A percentile compares a stretch with the other conserved stretches of the same genome.
Evolutionary conservation across 2,888 invertebrate species (phyloP).

Genomic region (Patella depressa): DNA sequence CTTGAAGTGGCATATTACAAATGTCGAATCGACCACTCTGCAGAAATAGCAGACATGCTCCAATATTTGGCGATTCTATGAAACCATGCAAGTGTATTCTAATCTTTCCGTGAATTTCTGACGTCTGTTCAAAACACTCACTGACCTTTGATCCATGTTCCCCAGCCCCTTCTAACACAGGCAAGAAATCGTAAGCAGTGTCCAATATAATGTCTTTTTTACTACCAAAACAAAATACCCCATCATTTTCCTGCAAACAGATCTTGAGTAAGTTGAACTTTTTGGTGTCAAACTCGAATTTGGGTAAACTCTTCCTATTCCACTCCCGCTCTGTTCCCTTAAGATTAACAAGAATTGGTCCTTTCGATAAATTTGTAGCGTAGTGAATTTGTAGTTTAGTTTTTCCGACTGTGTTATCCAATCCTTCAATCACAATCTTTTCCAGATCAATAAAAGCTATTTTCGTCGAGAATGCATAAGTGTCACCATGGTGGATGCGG

Average conservation of each 20-base stretch:
- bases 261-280: conserved; percentile 64
- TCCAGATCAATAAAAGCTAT: conserved; percentile 17
- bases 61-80: conserved; percentile 52
- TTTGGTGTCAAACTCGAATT: conserved; percentile 69
- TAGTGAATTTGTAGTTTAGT: conserved; percentile 36
- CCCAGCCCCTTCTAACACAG: not conserved
- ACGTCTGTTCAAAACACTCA: not conserved
- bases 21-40: conserved; percentile 60
- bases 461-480: conserved; percentile 62
- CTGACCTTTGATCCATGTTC: not conserved
- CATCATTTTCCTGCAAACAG: conserved; percentile 59
- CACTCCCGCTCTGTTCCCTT: conserved; percentile 46
- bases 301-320: conserved; percentile 64
- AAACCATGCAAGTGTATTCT: conserved; percentile 49
- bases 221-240: conserved; percentile 66
- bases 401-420: not conserved
- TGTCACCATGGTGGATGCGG: conserved; percentile 62
- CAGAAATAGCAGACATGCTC: conserved; percentile 52
- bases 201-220: not conserved
- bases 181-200: not conserved
- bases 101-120: not conserved
- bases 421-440: not conserved
- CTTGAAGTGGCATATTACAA: conserved; percentile 68
- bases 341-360: conserved; percentile 37
- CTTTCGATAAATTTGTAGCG: conserved; percentile 25